Evolutionary conservation across 2,888 invertebrate genomes (phyloP), one percentile per base, ranked within the genome.

Genomic region (Hyalella azteca): DNA sequence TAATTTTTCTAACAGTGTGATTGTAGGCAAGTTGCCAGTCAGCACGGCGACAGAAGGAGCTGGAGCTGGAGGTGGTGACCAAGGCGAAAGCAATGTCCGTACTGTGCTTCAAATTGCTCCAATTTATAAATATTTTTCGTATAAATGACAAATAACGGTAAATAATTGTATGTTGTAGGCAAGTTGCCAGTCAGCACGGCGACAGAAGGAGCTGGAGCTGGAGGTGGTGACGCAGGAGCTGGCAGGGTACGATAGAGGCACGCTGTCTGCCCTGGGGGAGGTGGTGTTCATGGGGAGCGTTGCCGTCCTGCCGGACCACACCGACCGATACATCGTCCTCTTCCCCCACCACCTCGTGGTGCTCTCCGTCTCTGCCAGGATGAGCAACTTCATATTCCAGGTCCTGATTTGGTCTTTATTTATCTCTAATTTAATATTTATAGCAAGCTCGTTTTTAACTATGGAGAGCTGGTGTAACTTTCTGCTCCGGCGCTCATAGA

Each of bases 61-160:
- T 97, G 85, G 98, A 99, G 86, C 89, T 97, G 81, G 98, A 98
- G 89, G 95, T 99, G 26, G 90, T n/a, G n/a, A n/a, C n/a, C n/a
- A n/a, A n/a, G n/a, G n/a, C n/a, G n/a, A n/a, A n/a, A n/a, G n/a
- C n/a, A n/a, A n/a, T n/a, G n/a, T n/a, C n/a, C n/a, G 98, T 85
- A 95, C 94, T 0, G n/a, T n/a, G n/a, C n/a, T n/a, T n/a, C n/a
- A n/a, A n/a, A n/a, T n/a, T n/a, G n/a, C n/a, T n/a, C n/a, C n/a
- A n/a, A n/a, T n/a, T n/a, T n/a, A n/a, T n/a, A n/a, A n/a, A n/a
- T n/a, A n/a, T n/a, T n/a, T n/a, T n/a, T n/a, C n/a, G n/a, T n/a
- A n/a, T n/a, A n/a, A n/a, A n/a, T n/a, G n/a, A n/a, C n/a, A n/a
- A n/a, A n/a, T n/a, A n/a, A n/a, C n/a, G n/a, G n/a, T n/a, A n/a